Base-by-base conservation (phyloP, 1,140 invertebrate genomes). In the Littorina saxatilis region DNA sequence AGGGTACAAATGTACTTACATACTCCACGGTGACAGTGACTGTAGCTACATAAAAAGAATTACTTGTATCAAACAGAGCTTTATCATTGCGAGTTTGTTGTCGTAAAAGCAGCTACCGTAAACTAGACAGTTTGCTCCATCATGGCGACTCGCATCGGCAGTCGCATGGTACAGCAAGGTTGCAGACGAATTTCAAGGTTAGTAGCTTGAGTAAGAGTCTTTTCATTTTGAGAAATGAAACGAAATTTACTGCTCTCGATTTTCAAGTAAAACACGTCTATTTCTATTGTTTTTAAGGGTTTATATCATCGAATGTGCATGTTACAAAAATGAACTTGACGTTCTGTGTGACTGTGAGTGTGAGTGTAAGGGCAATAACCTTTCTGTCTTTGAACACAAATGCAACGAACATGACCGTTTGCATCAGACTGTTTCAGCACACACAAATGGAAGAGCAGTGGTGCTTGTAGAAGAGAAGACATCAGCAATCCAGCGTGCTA, bases 121-220 rank as follows among this genome's bases (percentile, higher is more conserved):
- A 7, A 63, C 17, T 50, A 50, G 47, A 20, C 47, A 9, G 9
- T 5, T 27, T 39, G 37, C 23, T 37, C 15, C 79, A 80, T 55
- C 47, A 83, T 83, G 82, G 82, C 82, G 77, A 79, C 82, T 13
- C 77, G 82, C 82, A 74, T 79, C 23, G 82, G 50, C 63, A 79
- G 82, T 83, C 82, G 77, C 78, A 72, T 75, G 68, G 39, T 79
- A n/a, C 39, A 61, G 43, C 50, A 50, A 63, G 77, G 70, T 50
- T 73, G 76, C 47, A 43, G 50, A 72, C 78, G 72, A 55, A 37
- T 79, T 78, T 73, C 68, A 47, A 79, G 82, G 82, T 83, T 72
- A 66, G 37, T 15, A 13, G 39, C 3, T 9, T 50, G 27, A 52
- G n/a, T 15, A 35, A 39, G 27, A 32, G 17, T 9, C 9, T 79